These are phyloP conservation scores for Graptemys geographica DNA, from an alignment of 2,797 vertebrate genomes.

Conservation along the genomic window DNA sequence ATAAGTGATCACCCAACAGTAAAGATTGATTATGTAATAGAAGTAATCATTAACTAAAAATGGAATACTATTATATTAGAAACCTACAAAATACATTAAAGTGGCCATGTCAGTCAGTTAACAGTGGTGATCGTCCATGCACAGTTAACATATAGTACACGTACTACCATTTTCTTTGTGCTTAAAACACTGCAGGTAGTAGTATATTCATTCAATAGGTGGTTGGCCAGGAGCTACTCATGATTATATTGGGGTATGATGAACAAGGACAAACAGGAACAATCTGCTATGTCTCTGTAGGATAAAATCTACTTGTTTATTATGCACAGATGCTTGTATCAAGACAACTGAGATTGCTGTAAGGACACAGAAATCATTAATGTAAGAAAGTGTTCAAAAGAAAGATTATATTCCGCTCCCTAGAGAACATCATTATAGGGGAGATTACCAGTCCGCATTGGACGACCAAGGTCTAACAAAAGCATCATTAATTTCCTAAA, in stretches of 20 bases:
- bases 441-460: slow-evolving; percentile 44
- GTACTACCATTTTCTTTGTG: not conserved
- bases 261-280: not conserved
- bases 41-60: not conserved
- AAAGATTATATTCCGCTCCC: slow-evolving; percentile 32
- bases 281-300: not conserved
- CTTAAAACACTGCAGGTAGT: not conserved
- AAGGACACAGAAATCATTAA: slow-evolving; percentile 50
- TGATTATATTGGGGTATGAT: slow-evolving; percentile 11
- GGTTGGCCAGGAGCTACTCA: not conserved
- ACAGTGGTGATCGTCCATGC: not conserved
- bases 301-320: slow-evolving; percentile 2
- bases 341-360: slow-evolving; percentile 42
- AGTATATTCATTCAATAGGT: not conserved
- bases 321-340: slow-evolving; percentile 40
- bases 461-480: slow-evolving; percentile 7
- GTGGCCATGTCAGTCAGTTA: not conserved
- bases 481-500: slow-evolving; percentile 23
- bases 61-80: not conserved
- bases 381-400: slow-evolving; percentile 43
- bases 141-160: not conserved
- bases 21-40: not conserved
- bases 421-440: slow-evolving; percentile 36
- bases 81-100: not conserved
- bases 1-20: not conserved